phyloP scores from a whole-genome alignment of 2,888 invertebrate genomes.

The Dynastes hyllus region DNA sequence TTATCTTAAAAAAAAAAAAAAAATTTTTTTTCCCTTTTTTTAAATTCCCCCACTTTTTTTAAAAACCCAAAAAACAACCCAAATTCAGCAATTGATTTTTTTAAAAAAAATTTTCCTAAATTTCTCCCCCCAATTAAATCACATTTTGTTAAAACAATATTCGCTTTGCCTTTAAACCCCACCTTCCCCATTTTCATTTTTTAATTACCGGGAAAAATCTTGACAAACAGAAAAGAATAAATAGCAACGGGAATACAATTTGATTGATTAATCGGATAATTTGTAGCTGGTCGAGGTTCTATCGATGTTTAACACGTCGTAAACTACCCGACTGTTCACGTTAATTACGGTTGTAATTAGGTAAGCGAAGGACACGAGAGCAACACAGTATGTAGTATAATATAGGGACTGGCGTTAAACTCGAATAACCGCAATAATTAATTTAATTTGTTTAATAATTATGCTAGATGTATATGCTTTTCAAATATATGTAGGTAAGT shows the following conservation, averaged over 20 bases:
- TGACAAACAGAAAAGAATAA: neutral
- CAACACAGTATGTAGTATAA: neutral
- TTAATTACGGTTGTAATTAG: constrained; percentile 26
- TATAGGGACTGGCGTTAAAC: neutral
- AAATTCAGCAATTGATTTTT: no score
- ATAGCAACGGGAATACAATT: neutral
- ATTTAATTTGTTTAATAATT: constrained; percentile 11
- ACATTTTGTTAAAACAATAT: no score
- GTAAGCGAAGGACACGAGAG: constrained; percentile 24
- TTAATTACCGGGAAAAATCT: no score
- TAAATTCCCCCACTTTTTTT: no score
- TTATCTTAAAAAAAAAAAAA: no score
- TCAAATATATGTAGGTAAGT: neutral
- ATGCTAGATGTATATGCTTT: neutral
- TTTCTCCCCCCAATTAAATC: no score
- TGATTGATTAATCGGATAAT: constrained; percentile 33
- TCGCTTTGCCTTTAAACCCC: no score
- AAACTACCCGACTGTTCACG: constrained; percentile 16
- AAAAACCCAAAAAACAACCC: no score
- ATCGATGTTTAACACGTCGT: constrained; percentile 34
- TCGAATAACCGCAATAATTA: constrained; percentile 12
- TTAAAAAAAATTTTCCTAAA: no score
- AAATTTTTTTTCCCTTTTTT: no score
- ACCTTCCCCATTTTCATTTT: no score
- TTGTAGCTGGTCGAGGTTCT: constrained; percentile 10